These are phyloP conservation scores for Philantomba maxwellii DNA, from an alignment of 2,113 vertebrate species.

Conservation along the genomic window DNA sequence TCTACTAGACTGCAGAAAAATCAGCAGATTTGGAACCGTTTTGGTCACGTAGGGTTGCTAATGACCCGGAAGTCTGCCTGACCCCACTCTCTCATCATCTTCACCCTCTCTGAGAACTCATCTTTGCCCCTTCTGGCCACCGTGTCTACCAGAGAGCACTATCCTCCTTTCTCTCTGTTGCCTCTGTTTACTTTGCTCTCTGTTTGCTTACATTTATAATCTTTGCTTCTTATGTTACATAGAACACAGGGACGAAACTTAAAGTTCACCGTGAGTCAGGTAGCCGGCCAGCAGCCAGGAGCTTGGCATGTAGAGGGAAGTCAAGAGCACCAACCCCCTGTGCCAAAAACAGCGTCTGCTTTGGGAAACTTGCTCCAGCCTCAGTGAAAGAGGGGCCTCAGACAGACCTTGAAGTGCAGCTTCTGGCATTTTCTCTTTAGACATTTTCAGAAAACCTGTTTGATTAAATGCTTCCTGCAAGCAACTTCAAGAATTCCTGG, in stretches of 20 bases:
- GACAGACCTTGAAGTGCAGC: neutral
- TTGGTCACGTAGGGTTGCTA: neutral
- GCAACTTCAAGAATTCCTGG: neutral
- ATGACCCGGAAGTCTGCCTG: neutral
- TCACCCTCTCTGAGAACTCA: neutral
- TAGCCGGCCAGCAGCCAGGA: neutral
- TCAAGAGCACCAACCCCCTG: neutral
- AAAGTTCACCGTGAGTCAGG: conserved; percentile 47
- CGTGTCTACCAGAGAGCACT: neutral
- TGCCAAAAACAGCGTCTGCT: neutral
- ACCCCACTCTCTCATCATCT: neutral
- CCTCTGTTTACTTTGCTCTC: conserved; percentile 49
- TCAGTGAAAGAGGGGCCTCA: neutral
- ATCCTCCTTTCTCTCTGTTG: neutral
- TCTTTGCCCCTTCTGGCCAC: neutral
- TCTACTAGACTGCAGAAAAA: neutral
- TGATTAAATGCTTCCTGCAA: neutral
- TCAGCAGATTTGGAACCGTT: neutral
- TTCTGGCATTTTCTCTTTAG: neutral
- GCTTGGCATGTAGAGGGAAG: neutral
- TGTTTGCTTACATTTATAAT: conserved; percentile 66
- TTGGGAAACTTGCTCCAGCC: neutral
- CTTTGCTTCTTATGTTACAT: conserved; percentile 64
- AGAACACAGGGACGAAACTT: conserved; percentile 54
- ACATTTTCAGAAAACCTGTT: neutral